Base-by-base conservation (phyloP, 2,888 invertebrate species). In the Drosophila acutilabella region DNA sequence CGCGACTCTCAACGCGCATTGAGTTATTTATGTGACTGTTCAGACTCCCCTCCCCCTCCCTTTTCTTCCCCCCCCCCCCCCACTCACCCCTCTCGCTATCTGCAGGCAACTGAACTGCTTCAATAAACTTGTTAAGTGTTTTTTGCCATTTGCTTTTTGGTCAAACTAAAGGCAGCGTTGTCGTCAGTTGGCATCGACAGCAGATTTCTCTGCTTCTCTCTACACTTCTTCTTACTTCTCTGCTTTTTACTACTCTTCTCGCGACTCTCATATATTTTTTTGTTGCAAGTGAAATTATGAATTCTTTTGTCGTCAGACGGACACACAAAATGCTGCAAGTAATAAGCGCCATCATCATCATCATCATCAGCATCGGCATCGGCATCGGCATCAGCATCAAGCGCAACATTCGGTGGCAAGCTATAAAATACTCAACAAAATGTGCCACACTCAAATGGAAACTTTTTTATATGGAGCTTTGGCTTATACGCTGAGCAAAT, bases 61-160 rank as follows among this genome's bases (percentile, higher is more conserved):
- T 14, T 5, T n/a, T n/a, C n/a, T n/a, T n/a, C 16, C 40, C 4
- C 7, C 2, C 7, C n/a, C 11, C 6, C 10, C 59, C 4, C 18
- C 44, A n/a, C 23, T 20, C 18, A 23, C 33, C 40, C 36, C 16
- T 23, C 14, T 38, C 8, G 16, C 48, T 26, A 4, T 18, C 26
- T 36, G 1, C 36, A 0, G 30, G 30, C 48, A 36, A 33, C 45
- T 47, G 14, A 40, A 38, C 33, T 57, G 73, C 78, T 77, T 71
- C 71, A 78, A 57, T 77, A 77, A 77, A 77, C 71, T 77, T 78
- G 77, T 78, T 78, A 77, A 77, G 74, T 74, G 77, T 74, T 67
- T 71, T 77, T 71, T 64, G 56, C 48, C 74, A 52, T 71, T 71
- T 53, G 66, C 61, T 58, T 51, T 47, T 53, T 50, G 74, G 74